These are phyloP conservation scores for Teleopsis dalmanni DNA, from an alignment of 1,140 invertebrate species.

Conservation along the genomic window DNA sequence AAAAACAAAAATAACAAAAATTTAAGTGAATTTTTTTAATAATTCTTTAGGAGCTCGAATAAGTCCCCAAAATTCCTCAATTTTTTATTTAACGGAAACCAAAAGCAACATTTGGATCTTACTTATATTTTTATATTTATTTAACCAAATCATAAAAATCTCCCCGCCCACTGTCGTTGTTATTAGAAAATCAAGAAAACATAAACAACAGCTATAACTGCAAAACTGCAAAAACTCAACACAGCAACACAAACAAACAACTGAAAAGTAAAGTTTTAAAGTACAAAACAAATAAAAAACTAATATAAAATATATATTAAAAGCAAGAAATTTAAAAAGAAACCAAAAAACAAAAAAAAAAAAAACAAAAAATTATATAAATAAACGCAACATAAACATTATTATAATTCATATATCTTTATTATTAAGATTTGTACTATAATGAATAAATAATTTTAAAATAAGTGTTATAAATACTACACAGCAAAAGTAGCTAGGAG, in stretches of 20 bases:
- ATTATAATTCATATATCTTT: conserved; percentile 11
- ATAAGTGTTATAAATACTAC: too few relatives aligned
- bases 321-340: conserved; percentile 2
- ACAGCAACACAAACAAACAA: conserved; percentile 27
- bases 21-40: too few relatives aligned
- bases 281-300: conserved; percentile 36
- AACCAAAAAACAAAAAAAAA: conserved; percentile 12
- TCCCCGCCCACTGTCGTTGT: conserved; percentile 1
- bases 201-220: conserved; percentile 27
- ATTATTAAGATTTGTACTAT: not conserved
- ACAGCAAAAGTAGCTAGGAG: too few relatives aligned
- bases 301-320: conserved; percentile 20
- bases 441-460: not conserved
- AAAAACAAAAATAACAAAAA: too few relatives aligned
- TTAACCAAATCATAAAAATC: not conserved
- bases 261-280: conserved; percentile 43
- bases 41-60: too few relatives aligned
- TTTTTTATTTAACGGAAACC: too few relatives aligned
- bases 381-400: conserved; percentile 35
- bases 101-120: too few relatives aligned
- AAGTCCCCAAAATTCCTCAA: too few relatives aligned
- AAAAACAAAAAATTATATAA: conserved; percentile 24
- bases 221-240: conserved; percentile 17
- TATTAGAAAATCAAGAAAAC: not conserved
- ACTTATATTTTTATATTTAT: too few relatives aligned